Evolutionary conservation across 2,888 invertebrate species (phyloP).

Genomic region (Apotomis betuletana): DNA sequence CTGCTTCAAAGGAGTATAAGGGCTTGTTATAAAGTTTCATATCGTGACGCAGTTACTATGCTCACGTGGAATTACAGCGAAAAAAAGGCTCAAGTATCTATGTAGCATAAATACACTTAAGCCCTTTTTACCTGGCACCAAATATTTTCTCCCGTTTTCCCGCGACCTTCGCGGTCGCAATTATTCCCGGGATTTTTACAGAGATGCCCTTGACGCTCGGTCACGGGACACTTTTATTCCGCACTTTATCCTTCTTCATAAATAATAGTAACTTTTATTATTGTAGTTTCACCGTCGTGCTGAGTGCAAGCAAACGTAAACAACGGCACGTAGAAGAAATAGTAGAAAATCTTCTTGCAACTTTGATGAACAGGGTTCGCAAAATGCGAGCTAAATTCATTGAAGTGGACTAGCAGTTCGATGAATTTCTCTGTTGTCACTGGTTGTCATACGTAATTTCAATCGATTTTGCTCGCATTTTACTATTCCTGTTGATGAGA

Average conservation of each 20-base stretch:
- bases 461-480: no score
- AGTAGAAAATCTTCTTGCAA: no score
- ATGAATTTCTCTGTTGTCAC: no score
- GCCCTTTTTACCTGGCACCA: not conserved
- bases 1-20: not conserved
- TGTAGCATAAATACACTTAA: not conserved
- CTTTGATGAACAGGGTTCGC: no score
- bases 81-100: not conserved
- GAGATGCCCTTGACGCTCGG: slow-evolving; percentile 26
- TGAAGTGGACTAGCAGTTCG: no score
- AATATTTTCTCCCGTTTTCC: slow-evolving; percentile 4
- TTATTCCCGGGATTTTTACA: slow-evolving; percentile 34
- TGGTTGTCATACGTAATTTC: no score
- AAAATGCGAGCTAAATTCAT: no score
- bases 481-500: no score
- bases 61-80: not conserved
- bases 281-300: slow-evolving; percentile 30
- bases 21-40: slow-evolving; percentile 14
- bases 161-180: slow-evolving; percentile 19
- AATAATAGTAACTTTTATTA: slow-evolving; percentile 38
- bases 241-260: slow-evolving; percentile 32
- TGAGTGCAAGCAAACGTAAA: slow-evolving; percentile 23
- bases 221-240: slow-evolving; percentile 24
- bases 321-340: not conserved
- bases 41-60: slow-evolving; percentile 16